Conservation (phyloP, 2,888 invertebrate species). For the Zygogramma bicolorata region DNA sequence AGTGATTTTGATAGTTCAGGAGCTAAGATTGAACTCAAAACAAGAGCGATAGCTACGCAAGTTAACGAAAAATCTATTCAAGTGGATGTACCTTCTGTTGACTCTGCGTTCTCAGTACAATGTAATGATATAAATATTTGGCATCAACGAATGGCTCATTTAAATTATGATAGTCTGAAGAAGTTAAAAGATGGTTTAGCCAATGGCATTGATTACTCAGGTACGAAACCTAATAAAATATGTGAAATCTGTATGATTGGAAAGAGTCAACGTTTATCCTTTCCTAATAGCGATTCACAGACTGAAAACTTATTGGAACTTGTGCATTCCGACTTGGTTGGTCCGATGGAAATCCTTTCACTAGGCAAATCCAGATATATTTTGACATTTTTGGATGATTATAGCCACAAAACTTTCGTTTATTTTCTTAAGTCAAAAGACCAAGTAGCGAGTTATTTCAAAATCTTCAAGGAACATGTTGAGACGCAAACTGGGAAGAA, state of each 20-base stretch:
- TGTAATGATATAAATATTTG: not conserved
- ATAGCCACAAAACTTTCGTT: not conserved
- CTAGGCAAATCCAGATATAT: slow-evolving; percentile 13
- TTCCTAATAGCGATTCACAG: slow-evolving; percentile 34
- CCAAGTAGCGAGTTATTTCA: slow-evolving; percentile 13
- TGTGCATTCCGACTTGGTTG: slow-evolving; percentile 32
- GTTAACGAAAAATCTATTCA: not conserved
- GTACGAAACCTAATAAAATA: not conserved
- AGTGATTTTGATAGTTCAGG: no score
- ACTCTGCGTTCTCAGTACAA: not conserved
- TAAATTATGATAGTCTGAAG: not conserved
- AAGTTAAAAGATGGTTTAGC: not conserved
- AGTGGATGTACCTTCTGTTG: not conserved
- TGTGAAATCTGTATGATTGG: not conserved
- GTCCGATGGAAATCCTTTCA: not conserved
- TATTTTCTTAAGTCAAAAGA: slow-evolving; percentile 14
- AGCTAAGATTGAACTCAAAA: no score
- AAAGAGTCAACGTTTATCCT: slow-evolving; percentile 46
- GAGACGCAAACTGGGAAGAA: slow-evolving; percentile 34
- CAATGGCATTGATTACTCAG: not conserved
- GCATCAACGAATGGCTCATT: not conserved
- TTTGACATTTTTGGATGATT: slow-evolving; percentile 39
- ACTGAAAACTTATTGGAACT: slow-evolving; percentile 31
- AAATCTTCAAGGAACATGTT: slow-evolving; percentile 35
- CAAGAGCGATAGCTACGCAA: no score